Percentiles rank a stretch among this genome's conserved stretches.
Evolutionary conservation across 2,888 invertebrate genomes (phyloP).

Genomic region (Thysanoteuthis rhombus): DNA sequence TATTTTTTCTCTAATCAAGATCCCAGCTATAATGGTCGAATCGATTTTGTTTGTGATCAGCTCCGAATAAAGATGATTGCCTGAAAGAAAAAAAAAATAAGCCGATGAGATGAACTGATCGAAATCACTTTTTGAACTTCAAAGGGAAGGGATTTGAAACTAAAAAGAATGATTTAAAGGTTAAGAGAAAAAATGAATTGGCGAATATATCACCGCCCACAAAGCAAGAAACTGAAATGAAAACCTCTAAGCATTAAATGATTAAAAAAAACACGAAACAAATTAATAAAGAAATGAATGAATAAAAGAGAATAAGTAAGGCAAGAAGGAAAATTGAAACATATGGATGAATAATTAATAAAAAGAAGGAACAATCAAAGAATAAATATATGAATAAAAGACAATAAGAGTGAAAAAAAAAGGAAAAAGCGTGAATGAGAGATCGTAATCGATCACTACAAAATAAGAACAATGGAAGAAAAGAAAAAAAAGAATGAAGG

Average conservation of each 20-base stretch:
- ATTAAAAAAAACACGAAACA: background rate
- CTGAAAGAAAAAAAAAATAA: background rate
- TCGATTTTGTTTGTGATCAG: background rate
- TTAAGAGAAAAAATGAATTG: too few species aligned
- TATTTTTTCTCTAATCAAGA: background rate
- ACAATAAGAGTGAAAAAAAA: background rate
- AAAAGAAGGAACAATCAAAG: too few species aligned
- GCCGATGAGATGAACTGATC: background rate
- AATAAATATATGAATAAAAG: background rate
- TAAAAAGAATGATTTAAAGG: too few species aligned
- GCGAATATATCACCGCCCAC: too few species aligned
- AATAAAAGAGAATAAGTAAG: background rate
- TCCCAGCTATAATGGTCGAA: background rate
- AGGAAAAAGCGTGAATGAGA: background rate
- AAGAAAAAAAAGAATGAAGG: background rate
- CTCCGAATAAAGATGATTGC: background rate
- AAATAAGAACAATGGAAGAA: too few species aligned
- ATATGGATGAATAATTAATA: too few species aligned
- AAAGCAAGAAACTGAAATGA: too few species aligned
- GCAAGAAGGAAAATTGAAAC: background rate
- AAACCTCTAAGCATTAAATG: too few species aligned
- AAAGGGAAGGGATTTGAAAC: background rate
- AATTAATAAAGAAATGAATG: too few species aligned
- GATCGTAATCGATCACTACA: background rate
- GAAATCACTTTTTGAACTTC: background rate